Conservation (phyloP, 2,113 vertebrate species). For the Megatriorchis doriae region DNA sequence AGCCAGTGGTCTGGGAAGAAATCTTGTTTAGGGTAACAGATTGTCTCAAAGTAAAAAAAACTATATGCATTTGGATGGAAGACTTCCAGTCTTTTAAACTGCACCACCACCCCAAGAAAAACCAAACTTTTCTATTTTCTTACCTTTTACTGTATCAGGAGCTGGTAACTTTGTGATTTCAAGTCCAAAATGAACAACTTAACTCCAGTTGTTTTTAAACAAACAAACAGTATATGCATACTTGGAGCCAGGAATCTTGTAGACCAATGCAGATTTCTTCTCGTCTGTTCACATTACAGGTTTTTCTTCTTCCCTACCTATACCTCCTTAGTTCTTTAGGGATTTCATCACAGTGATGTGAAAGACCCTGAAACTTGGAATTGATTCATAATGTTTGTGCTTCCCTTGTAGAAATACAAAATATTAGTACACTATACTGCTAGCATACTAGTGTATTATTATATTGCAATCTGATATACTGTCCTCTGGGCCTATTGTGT, state of each 20-base stretch:
- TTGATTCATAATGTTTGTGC: neutral
- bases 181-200: neutral
- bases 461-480: neutral
- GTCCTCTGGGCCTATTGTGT: neutral
- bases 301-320: neutral
- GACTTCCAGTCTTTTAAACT: neutral
- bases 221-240: neutral
- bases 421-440: neutral
- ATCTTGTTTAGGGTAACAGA: neutral
- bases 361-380: neutral
- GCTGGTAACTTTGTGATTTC: neutral
- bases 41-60: neutral
- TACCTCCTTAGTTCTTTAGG: neutral
- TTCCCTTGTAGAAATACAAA: neutral
- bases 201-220: neutral
- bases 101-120: neutral
- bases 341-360: neutral
- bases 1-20: neutral
- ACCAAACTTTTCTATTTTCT: neutral
- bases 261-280: neutral
- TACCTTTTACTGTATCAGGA: neutral
- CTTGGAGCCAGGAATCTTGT: neutral
- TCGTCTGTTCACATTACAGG: neutral
- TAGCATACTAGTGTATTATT: neutral
- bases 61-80: neutral